These are phyloP conservation scores for Drosophila athabasca DNA, from an alignment of 1,140 invertebrate species.

Conservation along the genomic window DNA sequence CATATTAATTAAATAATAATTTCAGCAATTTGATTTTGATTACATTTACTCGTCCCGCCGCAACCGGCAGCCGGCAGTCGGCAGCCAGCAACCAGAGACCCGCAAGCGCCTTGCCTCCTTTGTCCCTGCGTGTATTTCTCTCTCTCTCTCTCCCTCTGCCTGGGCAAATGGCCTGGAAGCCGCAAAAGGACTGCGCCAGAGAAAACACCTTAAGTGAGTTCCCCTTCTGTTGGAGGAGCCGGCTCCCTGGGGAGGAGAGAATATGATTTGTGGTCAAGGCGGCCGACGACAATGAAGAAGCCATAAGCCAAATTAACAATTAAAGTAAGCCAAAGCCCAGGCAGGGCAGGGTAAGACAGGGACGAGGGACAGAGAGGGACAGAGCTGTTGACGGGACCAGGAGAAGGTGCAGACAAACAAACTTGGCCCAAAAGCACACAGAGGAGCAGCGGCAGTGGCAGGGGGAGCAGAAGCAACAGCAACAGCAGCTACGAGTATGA, in stretches of 20 bases:
- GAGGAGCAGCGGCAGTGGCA: neutral
- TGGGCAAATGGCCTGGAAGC: conserved; percentile 15
- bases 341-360: too few relatives aligned
- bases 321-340: conserved; percentile 55
- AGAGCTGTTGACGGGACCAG: neutral
- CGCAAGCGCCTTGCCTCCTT: too few relatives aligned
- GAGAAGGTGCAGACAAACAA: conserved; percentile 36
- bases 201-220: conserved; percentile 43
- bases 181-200: conserved; percentile 58
- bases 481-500: neutral
- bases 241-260: conserved; percentile 27
- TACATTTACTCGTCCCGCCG: conserved; percentile 28
- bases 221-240: conserved; percentile 6
- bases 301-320: conserved; percentile 78
- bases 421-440: conserved; percentile 23
- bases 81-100: too few relatives aligned
- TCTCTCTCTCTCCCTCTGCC: too few relatives aligned
- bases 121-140: too few relatives aligned
- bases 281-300: conserved; percentile 57
- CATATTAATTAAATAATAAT: conserved; percentile 76
- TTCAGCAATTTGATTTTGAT: conserved; percentile 66
- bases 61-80: too few relatives aligned
- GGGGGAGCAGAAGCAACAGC: conserved; percentile 16
- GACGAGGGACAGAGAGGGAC: too few relatives aligned
- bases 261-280: conserved; percentile 68